Percentiles rank a stretch among this genome's conserved stretches.
Conservation (phyloP, 64 coral and sea anemone species). For the Dendronephthya gigantea region DNA sequence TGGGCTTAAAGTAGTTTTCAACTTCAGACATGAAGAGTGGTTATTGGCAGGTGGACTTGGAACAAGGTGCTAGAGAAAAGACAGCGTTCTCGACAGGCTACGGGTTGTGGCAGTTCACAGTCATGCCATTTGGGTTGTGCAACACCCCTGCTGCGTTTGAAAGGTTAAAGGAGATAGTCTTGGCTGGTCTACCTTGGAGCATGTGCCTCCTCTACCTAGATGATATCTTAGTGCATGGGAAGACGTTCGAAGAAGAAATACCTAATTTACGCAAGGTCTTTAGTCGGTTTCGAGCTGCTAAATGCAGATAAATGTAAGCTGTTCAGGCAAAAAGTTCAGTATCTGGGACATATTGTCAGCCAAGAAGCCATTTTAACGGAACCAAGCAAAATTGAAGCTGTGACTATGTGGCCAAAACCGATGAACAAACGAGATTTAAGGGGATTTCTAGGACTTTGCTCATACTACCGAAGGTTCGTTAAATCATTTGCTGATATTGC, state of each 20-base stretch:
- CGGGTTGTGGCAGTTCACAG: no score
- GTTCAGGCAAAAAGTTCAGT: not conserved
- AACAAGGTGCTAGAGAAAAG: no score
- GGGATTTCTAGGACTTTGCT: not conserved
- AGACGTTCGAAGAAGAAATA: not conserved
- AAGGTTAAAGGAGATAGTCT: no score
- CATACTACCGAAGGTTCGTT: conserved; percentile 18
- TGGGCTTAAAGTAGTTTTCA: no score
- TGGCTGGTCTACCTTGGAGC: no score
- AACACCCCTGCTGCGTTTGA: no score
- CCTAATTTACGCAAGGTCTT: not conserved
- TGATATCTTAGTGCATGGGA: not conserved
- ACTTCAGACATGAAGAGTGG: no score
- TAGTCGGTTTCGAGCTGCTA: not conserved
- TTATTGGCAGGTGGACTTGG: no score
- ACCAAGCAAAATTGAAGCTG: not conserved
- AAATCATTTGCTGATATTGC: conserved; percentile 9
- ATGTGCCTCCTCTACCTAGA: no score
- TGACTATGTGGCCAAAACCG: not conserved
- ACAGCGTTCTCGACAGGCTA: no score
- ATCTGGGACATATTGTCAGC: not conserved
- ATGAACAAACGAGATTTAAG: not conserved
- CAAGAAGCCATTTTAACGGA: not conserved
- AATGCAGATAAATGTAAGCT: not conserved
- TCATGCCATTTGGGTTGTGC: no score